Base-by-base conservation (phyloP, 2,113 vertebrate species). In the Mastomys coucha region DNA sequence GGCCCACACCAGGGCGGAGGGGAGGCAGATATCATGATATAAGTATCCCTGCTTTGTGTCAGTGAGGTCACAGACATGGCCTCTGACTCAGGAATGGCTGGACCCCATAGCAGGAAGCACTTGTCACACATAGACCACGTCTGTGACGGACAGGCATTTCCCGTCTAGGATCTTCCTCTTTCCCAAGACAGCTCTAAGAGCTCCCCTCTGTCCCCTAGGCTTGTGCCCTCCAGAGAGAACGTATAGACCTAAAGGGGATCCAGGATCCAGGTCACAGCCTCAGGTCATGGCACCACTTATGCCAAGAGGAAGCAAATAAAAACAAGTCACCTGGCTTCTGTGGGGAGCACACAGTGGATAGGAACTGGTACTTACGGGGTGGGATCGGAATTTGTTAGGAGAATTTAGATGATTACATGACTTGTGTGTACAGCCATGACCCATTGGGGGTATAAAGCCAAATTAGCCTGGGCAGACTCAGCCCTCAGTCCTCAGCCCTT, bases 391-490 rank as follows among this genome's bases (percentile, higher is more conserved):
- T 98, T 97, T 98, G 96, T 97, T 97, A 91, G 95, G 96, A 98
- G 97, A 98, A 96, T 97, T 97, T 97, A 98, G 96, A 97, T 96
- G 98, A 98, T 98, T 98, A 98, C 99, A 98, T 98, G 98, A 98
- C 98, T 99, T 97, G 97, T 98, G 98, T 98, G 98, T 99, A 98
- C 99, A 99, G 97, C 93, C 87, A 98, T 98, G 98, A 98, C 98
- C 99, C 97, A 97, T 98, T 98, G 98, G 98, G 98, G 97, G 98
- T 98, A 98, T 99, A 98, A 97, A 96, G 97, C 97, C 98, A 99
- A 99, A 99, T 99, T 99, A 99, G 98, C 99, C 98, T 98, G 98
- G 98, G 98, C 98, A 98, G 98, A 97, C 97, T 99, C 99, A 99
- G 84, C 97, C 98, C 98, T 97, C 98, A 3, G 2, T 72, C 39